Conservation (phyloP, 2,888 invertebrate species). For the Eurois occulta region DNA sequence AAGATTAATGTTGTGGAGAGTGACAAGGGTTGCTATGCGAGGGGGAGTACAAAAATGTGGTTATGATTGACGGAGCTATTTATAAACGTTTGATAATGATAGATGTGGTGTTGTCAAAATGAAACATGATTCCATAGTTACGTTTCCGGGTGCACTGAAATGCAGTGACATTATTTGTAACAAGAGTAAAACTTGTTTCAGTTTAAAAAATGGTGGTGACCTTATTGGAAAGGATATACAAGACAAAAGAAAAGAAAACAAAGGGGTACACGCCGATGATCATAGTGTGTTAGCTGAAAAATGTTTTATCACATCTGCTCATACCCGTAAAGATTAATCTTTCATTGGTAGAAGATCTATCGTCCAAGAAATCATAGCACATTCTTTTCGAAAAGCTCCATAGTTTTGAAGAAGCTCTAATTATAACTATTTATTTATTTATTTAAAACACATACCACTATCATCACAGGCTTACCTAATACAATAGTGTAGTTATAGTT, state of each 20-base stretch:
- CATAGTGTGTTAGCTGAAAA: not conserved
- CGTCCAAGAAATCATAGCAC: not conserved
- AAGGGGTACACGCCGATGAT: not conserved
- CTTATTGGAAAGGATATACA: not conserved
- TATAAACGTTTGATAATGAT: constrained; percentile 70
- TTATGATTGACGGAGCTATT: constrained; percentile 73
- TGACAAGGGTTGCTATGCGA: constrained; percentile 75
- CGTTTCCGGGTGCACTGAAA: constrained; percentile 46
- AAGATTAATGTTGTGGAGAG: constrained; percentile 81
- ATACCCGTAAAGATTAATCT: not conserved
- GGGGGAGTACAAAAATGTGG: constrained; percentile 67
- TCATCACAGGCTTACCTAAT: too few relatives aligned
- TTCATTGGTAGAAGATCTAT: not conserved
- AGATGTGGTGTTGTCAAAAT: constrained; percentile 67
- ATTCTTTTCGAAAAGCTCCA: not conserved
- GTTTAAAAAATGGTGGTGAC: not conserved
- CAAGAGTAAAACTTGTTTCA: not conserved
- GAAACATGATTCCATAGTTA: constrained; percentile 55
- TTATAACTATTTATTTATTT: too few relatives aligned
- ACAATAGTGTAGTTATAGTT: too few relatives aligned
- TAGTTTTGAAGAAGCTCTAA: not conserved
- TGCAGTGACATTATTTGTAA: constrained; percentile 16
- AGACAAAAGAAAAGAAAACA: not conserved
- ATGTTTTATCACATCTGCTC: not conserved
- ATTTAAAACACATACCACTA: too few relatives aligned